Percentiles rank a stretch among this genome's conserved stretches.
Evolutionary conservation across 2,797 vertebrate genomes (phyloP).

Genomic region (Syndactyla subalaris): DNA sequence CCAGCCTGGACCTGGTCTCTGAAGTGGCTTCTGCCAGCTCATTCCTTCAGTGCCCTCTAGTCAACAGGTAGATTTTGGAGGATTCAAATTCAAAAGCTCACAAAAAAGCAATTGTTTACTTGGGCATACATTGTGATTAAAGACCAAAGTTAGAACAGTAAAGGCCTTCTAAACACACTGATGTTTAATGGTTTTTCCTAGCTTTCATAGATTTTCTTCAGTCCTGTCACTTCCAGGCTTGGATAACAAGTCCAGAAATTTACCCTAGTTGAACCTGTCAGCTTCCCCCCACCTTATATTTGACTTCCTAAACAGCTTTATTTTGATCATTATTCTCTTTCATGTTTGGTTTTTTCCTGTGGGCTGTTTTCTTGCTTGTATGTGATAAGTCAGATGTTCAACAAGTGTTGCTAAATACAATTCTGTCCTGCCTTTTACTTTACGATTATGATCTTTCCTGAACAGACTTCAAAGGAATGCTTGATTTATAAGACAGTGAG

Average conservation of each 20-base stretch:
- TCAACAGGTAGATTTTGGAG: not conserved
- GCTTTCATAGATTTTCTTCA: not conserved
- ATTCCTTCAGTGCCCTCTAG: not conserved
- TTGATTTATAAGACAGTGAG: not conserved
- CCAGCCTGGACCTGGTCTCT: rapidly evolving
- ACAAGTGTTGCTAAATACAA: not conserved
- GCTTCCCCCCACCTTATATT: not conserved
- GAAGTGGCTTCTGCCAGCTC: not conserved
- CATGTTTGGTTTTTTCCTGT: not conserved
- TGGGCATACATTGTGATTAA: not conserved
- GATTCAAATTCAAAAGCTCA: not conserved
- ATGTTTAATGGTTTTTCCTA: not conserved
- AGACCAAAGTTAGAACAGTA: not conserved
- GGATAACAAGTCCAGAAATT: not conserved
- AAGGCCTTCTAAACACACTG: not conserved
- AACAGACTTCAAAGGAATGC: not conserved
- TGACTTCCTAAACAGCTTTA: not conserved
- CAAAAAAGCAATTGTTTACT: not conserved
- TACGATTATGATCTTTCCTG: not conserved
- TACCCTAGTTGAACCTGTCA: not conserved
- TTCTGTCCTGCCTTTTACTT: not conserved
- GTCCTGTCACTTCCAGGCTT: not conserved
- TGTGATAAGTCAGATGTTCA: not conserved
- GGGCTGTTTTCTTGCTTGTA: not conserved
- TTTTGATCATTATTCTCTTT: not conserved